Evolutionary conservation across 2,113 vertebrate species (phyloP).

Genomic region (Sylvietta virens): DNA sequence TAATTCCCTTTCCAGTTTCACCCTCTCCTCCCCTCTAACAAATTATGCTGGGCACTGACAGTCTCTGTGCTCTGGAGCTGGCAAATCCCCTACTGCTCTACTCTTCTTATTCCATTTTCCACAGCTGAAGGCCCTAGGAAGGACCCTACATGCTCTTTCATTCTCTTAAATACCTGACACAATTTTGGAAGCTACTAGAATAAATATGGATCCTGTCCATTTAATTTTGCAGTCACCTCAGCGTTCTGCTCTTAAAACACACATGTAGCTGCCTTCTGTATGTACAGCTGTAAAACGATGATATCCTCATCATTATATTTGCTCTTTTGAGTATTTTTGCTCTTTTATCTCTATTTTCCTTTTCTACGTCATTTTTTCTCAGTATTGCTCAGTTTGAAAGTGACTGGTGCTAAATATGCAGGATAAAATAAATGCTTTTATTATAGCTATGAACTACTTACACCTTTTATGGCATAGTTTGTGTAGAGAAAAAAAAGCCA

Average conservation of each 20-base stretch:
- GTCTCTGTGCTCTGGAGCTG: neutral
- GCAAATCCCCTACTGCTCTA: neutral
- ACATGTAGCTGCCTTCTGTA: neutral
- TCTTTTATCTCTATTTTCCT: neutral
- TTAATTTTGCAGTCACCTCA: neutral
- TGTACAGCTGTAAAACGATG: neutral
- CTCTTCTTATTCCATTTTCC: neutral
- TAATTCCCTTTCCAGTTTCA: neutral
- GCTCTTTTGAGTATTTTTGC: neutral
- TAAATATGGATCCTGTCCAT: neutral
- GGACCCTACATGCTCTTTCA: neutral
- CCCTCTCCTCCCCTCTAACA: neutral
- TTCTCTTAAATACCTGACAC: neutral
- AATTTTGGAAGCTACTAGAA: neutral
- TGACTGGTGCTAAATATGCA: neutral
- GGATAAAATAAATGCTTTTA: neutral
- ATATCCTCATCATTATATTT: neutral
- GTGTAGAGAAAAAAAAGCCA: neutral
- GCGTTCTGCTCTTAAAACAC: neutral
- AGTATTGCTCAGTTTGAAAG: neutral
- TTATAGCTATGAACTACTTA: neutral
- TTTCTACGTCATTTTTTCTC: neutral
- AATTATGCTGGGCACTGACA: accelerated
- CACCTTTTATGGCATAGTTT: neutral
- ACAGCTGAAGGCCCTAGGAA: neutral